Evolutionary conservation across 1,140 invertebrate species (phyloP), one percentile per base, ranked within the genome.

Genomic region (Bombus terrestris): DNA sequence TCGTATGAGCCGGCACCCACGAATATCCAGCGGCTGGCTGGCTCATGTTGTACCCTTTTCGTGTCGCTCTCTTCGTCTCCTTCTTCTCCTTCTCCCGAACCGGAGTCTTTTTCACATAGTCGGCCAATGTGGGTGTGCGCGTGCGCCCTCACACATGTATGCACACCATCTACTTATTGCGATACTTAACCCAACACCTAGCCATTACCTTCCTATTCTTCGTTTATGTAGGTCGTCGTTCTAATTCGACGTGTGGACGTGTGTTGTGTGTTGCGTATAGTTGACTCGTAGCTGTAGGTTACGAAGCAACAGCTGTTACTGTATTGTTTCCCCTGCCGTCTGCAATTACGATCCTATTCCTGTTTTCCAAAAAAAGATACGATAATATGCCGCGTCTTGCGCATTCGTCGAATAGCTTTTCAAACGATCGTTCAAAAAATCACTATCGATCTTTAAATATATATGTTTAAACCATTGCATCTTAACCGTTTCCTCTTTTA

Each of bases 251-350:
- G 76, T 53, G 74, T 82, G 73, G 66, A 84, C 35, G 47, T 62
- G 68, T 72, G 53, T 15, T 32, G 62, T 22, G 43, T 53, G 25
- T 77, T 86, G 53, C 62, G 69, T 68, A 84, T 83, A 84, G 35
- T 39, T 71, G 35, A 76, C 75, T 85, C 85, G 76, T 81, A 66
- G 39, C 85, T 75, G 74, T 73, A 86, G 75, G 75, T 81, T 62
- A 89, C 85, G 80, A 87, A 90, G 83, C 89, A 90, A 91, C 88
- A 93, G 92, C 88, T 91, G 91, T 90, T 75, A 83, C 82, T 80
- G 83, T 79, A 90, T 90, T 88, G 89, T 90, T 78, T 90, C 85
- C 69, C 57, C n/a, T 37, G 22, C 68, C 71, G 81, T 62, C 57
- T 84, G 81, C 89, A 83, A 79, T 85, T 85, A 81, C 53, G 43